These are phyloP conservation scores for Cheilosia grossa DNA, from an alignment of 2,888 invertebrate species.

Conservation along the genomic window DNA sequence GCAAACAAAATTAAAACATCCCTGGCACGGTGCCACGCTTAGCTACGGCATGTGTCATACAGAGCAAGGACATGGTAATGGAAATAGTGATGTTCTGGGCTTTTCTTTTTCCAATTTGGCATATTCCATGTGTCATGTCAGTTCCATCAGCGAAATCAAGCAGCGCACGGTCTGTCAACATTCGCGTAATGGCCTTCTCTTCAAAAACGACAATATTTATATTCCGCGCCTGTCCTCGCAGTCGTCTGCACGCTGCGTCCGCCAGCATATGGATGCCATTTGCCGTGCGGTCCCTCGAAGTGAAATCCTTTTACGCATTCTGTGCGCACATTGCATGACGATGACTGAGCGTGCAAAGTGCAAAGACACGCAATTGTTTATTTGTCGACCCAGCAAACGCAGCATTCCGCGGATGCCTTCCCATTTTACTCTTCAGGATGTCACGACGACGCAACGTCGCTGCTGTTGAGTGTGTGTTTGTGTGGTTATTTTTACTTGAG, in stretches of 20 bases:
- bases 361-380: constrained; percentile 67
- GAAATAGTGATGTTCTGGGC: constrained; percentile 30
- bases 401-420: constrained; percentile 66
- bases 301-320: constrained; percentile 58
- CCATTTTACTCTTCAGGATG: constrained; percentile 61
- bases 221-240: constrained; percentile 35
- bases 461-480: constrained; percentile 27
- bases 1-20: constrained; percentile 52
- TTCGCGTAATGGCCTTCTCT: constrained; percentile 62
- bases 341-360: constrained; percentile 70
- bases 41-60: constrained; percentile 20
- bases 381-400: constrained; percentile 31
- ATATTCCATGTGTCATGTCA: constrained; percentile 35
- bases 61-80: constrained; percentile 35
- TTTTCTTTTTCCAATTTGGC: constrained; percentile 23
- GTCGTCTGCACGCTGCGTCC: constrained; percentile 26
- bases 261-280: constrained; percentile 59
- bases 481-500: constrained; percentile 61
- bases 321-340: constrained; percentile 66
- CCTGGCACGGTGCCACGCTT: constrained; percentile 50
- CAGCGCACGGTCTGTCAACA: constrained; percentile 57
- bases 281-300: constrained; percentile 7
- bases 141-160: constrained; percentile 46
- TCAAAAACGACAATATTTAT: constrained; percentile 52
- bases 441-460: constrained; percentile 25